A percentile compares a stretch with the other conserved stretches of the same genome.
These are phyloP conservation scores for Aurelia aurita DNA, from an alignment of 30 jellyfish, hydroid and myxozoan genomes.

Conservation along the genomic window DNA sequence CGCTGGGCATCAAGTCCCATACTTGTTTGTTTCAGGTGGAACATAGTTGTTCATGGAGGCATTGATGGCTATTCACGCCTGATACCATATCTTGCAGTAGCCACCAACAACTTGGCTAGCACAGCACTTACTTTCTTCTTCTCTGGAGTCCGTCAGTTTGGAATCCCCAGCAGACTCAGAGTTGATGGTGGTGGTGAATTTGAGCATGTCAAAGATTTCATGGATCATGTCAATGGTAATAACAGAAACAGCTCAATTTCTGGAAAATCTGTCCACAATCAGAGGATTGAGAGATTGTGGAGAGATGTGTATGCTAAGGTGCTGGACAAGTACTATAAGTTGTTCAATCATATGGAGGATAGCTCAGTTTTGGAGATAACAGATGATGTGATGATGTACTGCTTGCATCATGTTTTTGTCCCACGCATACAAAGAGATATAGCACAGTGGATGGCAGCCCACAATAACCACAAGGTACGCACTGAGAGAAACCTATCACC, in stretches of 20 bases:
- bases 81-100: conserved; percentile 13
- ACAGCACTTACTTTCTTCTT: conserved; percentile 10
- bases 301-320: conserved; percentile 53
- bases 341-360: conserved; percentile 39
- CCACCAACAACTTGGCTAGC: conserved; percentile 25
- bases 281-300: conserved; percentile 58
- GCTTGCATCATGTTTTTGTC: conserved; percentile 40
- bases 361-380: neutral
- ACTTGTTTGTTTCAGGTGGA: conserved; percentile 24
- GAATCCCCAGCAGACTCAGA: conserved; percentile 45
- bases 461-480: conserved; percentile 32
- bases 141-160: conserved; percentile 25
- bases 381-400: conserved; percentile 26
- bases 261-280: conserved; percentile 50
- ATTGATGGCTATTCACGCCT: conserved; percentile 44
- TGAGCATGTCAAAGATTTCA: neutral
- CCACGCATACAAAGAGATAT: conserved; percentile 30
- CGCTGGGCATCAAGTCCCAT: neutral
- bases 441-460: conserved; percentile 31
- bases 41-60: conserved; percentile 43
- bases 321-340: conserved; percentile 20
- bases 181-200: conserved; percentile 45
- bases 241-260: conserved; percentile 23
- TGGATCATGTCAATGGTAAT: conserved; percentile 23
- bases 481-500: conserved; percentile 48